Conservation (phyloP, 2,888 invertebrate genomes). For the Mimas tiliae region DNA sequence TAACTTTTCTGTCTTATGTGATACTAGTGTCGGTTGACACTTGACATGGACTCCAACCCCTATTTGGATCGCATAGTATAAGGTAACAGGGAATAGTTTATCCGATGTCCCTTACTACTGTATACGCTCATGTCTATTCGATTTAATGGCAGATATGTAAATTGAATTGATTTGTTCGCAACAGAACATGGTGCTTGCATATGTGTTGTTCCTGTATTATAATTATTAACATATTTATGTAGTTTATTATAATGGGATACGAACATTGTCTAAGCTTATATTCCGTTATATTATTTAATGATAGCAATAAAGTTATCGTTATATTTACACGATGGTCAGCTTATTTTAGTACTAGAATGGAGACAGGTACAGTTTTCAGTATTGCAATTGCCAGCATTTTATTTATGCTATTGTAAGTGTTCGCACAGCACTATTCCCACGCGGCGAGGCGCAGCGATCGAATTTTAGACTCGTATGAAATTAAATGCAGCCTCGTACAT, state of each 20-base stretch:
- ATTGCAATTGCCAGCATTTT: not conserved
- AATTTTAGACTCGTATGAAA: no score
- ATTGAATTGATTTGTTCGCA: conserved; percentile 2
- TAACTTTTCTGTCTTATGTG: no score
- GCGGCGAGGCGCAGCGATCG: no score
- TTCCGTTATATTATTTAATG: conserved; percentile 17
- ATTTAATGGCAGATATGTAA: not conserved
- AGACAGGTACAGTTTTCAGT: not conserved
- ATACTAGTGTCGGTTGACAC: no score
- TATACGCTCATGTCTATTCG: not conserved
- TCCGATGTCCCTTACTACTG: not conserved
- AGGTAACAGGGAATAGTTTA: no score
- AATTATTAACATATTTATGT: conserved; percentile 8
- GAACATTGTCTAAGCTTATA: conserved; percentile 16
- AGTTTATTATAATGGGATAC: conserved; percentile 10
- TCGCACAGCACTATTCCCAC: not conserved
- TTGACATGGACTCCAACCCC: no score
- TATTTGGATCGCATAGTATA: no score
- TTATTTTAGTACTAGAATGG: not conserved
- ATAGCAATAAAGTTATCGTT: conserved; percentile 11
- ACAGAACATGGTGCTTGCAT: conserved; percentile 17
- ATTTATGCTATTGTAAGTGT: not conserved
- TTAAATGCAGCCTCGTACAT: no score
- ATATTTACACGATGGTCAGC: not conserved
- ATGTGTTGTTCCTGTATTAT: conserved; percentile 14